Evolutionary conservation across 2,888 invertebrate genomes (phyloP), one percentile per base, ranked within the genome.

Genomic region (Harpagoxenus sublaevis): DNA sequence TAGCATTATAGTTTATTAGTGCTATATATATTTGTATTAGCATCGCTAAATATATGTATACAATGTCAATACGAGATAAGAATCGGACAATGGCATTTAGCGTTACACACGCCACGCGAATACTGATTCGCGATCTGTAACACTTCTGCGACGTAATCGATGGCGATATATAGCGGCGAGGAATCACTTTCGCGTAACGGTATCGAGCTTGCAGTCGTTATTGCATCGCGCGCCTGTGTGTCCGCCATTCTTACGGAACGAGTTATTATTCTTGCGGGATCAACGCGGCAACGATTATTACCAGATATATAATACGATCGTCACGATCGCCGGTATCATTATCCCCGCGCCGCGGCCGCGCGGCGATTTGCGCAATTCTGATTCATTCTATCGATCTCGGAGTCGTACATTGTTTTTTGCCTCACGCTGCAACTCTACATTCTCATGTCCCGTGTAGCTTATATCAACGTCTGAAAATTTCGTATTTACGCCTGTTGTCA

Each of bases 151-250:
- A 51, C n/a, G 31, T 57, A 79, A 70, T 45, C 57, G 78, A 45
- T 35, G 78, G 68, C 42, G 68, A 77, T 23, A 23, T 23, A 23
- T 57, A 79, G 70, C 57, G 71, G 39, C 63, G 75, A 51, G 3
- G 71, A 79, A 79, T 79, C 79, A 79, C 79, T 79, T 70, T 79
- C 79, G 79, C 79, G 45, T 79, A 79, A 79, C 79, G 71, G 79
- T 79, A 79, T 79, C 57, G 78, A 68, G 45, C 68, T 63, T 39
- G 53, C 78, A 68, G 55, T 78, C 55, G 77, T 68, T 77, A 62
- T 45, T 68, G 55, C 66, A 15, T 51, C 51, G 55, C 28, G 45
- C 45, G 77, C 53, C 55, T 9, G 42, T 42, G 68, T 42, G 68
- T 42, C 70, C 70, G 68, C 55, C 70, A 57, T 79, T 70, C 71